A percentile compares a stretch with the other conserved stretches of the same genome.
phyloP scores from a whole-genome alignment of 2,113 vertebrate species.

The Mirza zaza region DNA sequence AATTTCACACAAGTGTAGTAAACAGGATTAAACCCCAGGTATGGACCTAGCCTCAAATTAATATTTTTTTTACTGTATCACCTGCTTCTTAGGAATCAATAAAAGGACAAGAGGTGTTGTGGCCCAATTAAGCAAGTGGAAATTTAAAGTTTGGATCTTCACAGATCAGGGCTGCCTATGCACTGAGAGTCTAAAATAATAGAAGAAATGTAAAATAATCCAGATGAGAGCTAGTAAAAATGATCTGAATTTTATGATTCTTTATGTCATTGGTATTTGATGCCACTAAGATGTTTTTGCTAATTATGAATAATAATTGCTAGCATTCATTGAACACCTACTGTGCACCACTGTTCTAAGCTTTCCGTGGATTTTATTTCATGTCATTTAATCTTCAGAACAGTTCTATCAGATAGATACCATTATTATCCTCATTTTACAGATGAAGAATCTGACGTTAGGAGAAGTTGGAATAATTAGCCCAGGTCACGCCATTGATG shows the following conservation, averaged over 20 bases:
- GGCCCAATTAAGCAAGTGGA: not conserved
- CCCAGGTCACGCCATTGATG: not conserved
- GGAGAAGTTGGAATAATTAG: not conserved
- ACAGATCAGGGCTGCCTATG: not conserved
- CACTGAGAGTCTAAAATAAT: not conserved
- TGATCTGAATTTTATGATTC: not conserved
- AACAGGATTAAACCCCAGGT: not conserved
- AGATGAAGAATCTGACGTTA: not conserved
- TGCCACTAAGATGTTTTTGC: not conserved
- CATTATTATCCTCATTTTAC: not conserved
- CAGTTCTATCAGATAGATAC: not conserved
- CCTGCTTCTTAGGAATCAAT: not conserved
- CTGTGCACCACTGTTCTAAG: not conserved
- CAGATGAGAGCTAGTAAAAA: not conserved
- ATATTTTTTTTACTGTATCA: not conserved
- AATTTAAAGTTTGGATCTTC: not conserved
- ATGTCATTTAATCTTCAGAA: not conserved
- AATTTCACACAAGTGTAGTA: not conserved
- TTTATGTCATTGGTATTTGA: not conserved
- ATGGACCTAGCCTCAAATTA: not conserved
- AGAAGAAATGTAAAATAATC: not conserved
- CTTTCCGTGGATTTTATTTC: not conserved
- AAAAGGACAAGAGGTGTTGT: not conserved
- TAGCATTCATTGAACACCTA: not conserved
- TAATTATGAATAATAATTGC: not conserved